These are phyloP conservation scores for Cynaeus angustus DNA, from an alignment of 2,888 invertebrate genomes.

Conservation along the genomic window DNA sequence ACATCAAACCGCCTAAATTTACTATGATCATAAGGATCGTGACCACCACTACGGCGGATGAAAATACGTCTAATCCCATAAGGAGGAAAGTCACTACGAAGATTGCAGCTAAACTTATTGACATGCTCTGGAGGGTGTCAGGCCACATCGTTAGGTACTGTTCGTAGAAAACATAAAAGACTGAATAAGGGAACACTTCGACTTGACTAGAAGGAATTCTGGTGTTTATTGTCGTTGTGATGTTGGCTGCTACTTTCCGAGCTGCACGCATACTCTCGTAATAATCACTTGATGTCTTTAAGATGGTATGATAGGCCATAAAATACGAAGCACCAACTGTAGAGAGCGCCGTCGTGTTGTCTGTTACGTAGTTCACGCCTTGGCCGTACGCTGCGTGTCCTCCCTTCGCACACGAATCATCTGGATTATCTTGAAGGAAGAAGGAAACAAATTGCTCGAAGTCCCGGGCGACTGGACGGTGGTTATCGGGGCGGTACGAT, in stretches of 20 bases:
- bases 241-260: conserved; percentile 76
- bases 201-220: conserved; percentile 53
- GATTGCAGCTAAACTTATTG: conserved; percentile 92
- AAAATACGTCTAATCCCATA: conserved; percentile 95
- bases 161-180: conserved; percentile 99
- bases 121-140: conserved; percentile 90
- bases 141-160: conserved; percentile 98
- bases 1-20: conserved; percentile 96
- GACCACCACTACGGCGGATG: conserved; percentile 89
- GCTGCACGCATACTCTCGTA: conserved; percentile 90
- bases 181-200: conserved; percentile 87
- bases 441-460: conserved; percentile 85
- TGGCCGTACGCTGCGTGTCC: conserved; percentile 89
- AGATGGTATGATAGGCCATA: conserved; percentile 94
- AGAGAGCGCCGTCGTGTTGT: conserved; percentile 69
- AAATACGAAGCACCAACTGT: conserved; percentile 88
- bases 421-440: conserved; percentile 90
- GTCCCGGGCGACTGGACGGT: conserved; percentile 77
- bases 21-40: conserved; percentile 96
- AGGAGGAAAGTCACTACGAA: conserved; percentile 93
- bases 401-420: conserved; percentile 82
- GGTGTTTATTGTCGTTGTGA: conserved; percentile 80
- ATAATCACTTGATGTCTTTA: conserved; percentile 93
- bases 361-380: conserved; percentile 78
- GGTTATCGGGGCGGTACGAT: conserved; percentile 68